Base-by-base conservation (phyloP, 2,797 vertebrate genomes). In the Arrhamphus sclerolepis region DNA sequence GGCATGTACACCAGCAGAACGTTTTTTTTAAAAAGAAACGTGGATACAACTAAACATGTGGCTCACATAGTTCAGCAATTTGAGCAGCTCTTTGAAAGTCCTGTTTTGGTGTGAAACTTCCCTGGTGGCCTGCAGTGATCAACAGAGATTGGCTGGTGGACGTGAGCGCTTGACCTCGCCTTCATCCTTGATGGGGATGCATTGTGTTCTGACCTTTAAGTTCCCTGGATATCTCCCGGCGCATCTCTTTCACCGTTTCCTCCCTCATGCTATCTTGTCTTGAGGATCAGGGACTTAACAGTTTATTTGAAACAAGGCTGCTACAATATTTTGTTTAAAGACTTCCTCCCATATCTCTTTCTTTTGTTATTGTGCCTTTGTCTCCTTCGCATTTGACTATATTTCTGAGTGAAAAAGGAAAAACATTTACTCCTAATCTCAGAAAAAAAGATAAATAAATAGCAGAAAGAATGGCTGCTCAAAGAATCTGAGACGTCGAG, bases 201-300 rank as follows among this genome's bases (percentile, higher is more conserved):
- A 70, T 80, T 71, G 70, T 66, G 60, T 75, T 78, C 71, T 86
- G 88, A 86, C 85, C 88, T 89, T 87, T 84, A 78, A 59, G 72
- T 81, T 79, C 53, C 74, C 63, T 61, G 50, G 13, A 67, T 72
- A 68, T 76, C 78, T 72, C 49, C 44, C 81, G 69, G 55, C 18
- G 18, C n/a, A 55, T 71, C 58, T 70, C 62, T 50, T 69, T 66
- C 24, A 7, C 65, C 56, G 63, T 66, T 72, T 34, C 59, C 62
- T 70, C 77, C 48, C 46, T 54, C 26, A 29, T 46, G 62, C 67
- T 71, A 61, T 86, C 76, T 78, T 47, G 7, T 60, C 42, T 49
- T 31, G 64, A 83, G 61, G 58, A 16, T 54, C 22, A 16, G 40
- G 24, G 57, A 71, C 73, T 58, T 84, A 81, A 82, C 85, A 81